Evolutionary conservation across 2,888 invertebrate species (phyloP), one percentile per base, ranked within the genome.

Genomic region (Agriopis marginaria): DNA sequence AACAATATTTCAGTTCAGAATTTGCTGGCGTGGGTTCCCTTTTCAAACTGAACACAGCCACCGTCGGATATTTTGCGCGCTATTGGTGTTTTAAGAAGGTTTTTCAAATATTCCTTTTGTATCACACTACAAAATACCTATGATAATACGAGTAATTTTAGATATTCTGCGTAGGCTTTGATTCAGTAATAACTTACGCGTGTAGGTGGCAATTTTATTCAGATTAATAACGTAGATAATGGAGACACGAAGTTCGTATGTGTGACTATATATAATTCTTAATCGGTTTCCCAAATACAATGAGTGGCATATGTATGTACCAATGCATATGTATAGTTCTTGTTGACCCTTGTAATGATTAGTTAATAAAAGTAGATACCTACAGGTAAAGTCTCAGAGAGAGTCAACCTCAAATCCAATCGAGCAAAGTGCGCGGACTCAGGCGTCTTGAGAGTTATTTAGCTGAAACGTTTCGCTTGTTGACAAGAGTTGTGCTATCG

Each of bases 391-490:
- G 82, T 84, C 81, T 84, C 79, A 78, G 81, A 82, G 80, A 84
- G 79, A 85, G 86, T 85, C 86, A 88, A 88, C 87, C 89, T 89
- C 82, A 83, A 85, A 91, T 88, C 88, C 91, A 93, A 93, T 93
- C 89, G 88, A 81, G 85, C 87, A 89, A 88, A 92, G 92, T 92
- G 92, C 90, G 84, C 84, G 85, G 85, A 82, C 83, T 83, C 83
- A 79, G 81, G 79, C 80, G 85, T 85, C 86, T 85, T 84, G 78
- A 78, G 83, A 87, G 87, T 89, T 91, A 90, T 92, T 91, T 89
- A 85, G 86, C 83, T 90, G 89, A 92, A 91, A 91, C 88, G 90
- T 88, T 89, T 87, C 78, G 85, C 83, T 85, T 89, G 89, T 90
- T 89, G 90, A 89, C 89, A 87, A 70, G 80, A 82, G 80, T 76